These are phyloP conservation scores for Melanerpes aurifrons DNA, from an alignment of 2,113 vertebrate genomes.

Conservation along the genomic window DNA sequence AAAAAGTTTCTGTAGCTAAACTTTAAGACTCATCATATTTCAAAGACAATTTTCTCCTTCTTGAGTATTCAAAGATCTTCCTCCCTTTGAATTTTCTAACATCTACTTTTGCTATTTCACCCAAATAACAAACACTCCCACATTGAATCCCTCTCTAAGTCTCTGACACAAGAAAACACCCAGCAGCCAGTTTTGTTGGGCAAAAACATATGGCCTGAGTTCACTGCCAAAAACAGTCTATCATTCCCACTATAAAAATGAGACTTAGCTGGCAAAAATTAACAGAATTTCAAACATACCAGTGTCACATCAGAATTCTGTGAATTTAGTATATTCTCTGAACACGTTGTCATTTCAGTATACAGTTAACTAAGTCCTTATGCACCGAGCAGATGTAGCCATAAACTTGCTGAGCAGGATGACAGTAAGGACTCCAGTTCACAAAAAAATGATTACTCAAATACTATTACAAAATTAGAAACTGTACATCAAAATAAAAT, in stretches of 20 bases:
- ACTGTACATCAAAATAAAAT: background rate
- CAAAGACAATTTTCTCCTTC: background rate
- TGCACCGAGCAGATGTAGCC: background rate
- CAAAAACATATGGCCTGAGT: background rate
- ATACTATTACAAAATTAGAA: background rate
- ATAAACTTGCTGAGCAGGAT: background rate
- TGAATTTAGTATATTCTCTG: background rate
- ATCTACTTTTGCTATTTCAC: background rate
- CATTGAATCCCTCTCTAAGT: background rate
- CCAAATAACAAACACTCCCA: background rate
- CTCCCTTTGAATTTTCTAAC: background rate
- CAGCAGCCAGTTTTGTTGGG: background rate
- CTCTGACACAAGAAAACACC: background rate
- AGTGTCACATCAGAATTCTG: background rate
- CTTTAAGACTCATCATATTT: background rate
- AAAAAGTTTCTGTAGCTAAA: background rate
- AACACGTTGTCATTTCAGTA: background rate
- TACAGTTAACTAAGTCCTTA: background rate
- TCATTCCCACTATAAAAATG: background rate
- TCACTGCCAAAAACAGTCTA: conserved; percentile 3
- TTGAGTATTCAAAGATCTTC: background rate
- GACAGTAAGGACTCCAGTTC: background rate
- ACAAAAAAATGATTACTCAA: background rate
- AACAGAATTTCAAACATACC: background rate
- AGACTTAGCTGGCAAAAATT: background rate